phyloP scores from a whole-genome alignment of 2,797 vertebrate species.

The Spinibarbus caldwelli region DNA sequence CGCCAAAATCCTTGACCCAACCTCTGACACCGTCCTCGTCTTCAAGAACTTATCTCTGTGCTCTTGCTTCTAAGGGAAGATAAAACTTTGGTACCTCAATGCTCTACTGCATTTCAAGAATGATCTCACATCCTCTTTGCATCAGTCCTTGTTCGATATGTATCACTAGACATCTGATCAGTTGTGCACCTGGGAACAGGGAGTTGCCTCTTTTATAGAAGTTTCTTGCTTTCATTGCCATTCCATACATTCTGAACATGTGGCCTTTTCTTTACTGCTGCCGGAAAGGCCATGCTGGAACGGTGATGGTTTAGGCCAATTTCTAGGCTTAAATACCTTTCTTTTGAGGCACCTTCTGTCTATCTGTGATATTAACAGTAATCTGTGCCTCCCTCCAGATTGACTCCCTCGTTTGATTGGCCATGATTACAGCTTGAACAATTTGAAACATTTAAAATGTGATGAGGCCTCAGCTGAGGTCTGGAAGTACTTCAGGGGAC shows the following conservation, averaged over 20 bases:
- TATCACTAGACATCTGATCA: conserved; percentile 15
- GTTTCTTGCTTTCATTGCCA: conserved; percentile 20
- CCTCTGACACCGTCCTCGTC: conserved; percentile 29
- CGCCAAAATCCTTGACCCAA: conserved; percentile 34
- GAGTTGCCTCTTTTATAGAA: conserved; percentile 25
- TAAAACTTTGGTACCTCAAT: conserved; percentile 13
- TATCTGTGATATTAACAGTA: conserved; percentile 58
- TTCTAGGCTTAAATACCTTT: conserved; percentile 19
- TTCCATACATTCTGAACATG: conserved; percentile 18
- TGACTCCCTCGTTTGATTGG: conserved; percentile 65
- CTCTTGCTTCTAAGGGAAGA: conserved; percentile 24
- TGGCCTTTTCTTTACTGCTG: conserved; percentile 21
- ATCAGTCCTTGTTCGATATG: neutral
- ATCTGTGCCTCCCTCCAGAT: conserved; percentile 58
- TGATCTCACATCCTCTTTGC: conserved; percentile 16
- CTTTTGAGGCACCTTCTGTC: conserved; percentile 15
- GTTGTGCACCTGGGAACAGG: conserved; percentile 6
- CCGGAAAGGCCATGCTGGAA: neutral
- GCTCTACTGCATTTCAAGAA: conserved; percentile 14
- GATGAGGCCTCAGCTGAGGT: conserved; percentile 64
- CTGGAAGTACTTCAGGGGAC: conserved; percentile 78
- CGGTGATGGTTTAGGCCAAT: neutral
- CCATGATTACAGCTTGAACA: conserved; percentile 69
- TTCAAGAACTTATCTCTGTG: conserved; percentile 9
- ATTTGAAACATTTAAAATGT: conserved; percentile 67